Evolutionary conservation across 1,140 invertebrate genomes (phyloP).

Genomic region (Camponotus vicinus): DNA sequence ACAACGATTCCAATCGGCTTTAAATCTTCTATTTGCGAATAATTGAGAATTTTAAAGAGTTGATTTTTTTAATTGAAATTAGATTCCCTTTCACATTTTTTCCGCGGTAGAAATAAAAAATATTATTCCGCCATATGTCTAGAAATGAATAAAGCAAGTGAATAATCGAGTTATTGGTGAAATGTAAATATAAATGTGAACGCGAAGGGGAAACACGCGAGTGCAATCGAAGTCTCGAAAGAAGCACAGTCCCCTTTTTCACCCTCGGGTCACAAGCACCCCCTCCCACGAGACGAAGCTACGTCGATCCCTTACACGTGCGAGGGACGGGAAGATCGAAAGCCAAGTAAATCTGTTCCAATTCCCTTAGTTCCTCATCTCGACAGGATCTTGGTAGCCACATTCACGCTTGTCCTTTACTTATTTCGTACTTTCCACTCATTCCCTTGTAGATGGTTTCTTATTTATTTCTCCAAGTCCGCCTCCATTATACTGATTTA

Average conservation of each 20-base stretch:
- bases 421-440: conserved; percentile 60
- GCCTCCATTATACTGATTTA: conserved; percentile 28
- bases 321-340: conserved; percentile 43
- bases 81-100: too few species aligned
- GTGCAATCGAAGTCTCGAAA: conserved; percentile 54
- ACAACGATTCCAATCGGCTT: neutral
- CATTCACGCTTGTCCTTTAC: conserved; percentile 66
- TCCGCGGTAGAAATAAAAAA: neutral
- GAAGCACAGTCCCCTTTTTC: conserved; percentile 53
- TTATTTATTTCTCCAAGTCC: conserved; percentile 63
- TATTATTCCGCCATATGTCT: neutral
- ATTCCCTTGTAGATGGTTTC: neutral
- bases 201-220: neutral
- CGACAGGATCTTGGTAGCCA: conserved; percentile 32
- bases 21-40: too few species aligned
- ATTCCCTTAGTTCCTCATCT: conserved; percentile 62
- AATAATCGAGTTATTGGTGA: conserved; percentile 2
- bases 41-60: too few species aligned
- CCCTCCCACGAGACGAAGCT: conserved; percentile 18
- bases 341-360: conserved; percentile 74
- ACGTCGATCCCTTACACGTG: conserved; percentile 35
- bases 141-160: neutral
- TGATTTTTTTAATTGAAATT: too few species aligned
- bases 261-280: conserved; percentile 5
- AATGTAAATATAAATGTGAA: conserved; percentile 2